Conservation (phyloP, 1,140 invertebrate species). For the Brachionus sp. region DNA sequence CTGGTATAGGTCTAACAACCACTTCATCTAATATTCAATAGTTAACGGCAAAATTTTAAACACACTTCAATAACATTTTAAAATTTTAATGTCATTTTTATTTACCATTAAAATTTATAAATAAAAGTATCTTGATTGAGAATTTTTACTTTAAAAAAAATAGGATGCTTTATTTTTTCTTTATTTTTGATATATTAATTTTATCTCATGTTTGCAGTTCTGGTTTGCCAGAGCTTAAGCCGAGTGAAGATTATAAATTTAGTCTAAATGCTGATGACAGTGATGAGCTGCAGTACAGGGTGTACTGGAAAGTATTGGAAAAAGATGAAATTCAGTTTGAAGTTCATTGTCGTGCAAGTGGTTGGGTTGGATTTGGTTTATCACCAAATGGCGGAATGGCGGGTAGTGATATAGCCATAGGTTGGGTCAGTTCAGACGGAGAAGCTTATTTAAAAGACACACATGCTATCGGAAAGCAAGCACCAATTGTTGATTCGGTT, state of each 20-base stretch:
- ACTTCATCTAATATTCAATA: too few relatives aligned
- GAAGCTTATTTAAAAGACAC: conserved; percentile 9
- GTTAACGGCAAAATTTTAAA: neutral
- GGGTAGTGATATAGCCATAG: conserved; percentile 73
- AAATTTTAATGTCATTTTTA: neutral
- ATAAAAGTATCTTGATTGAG: neutral
- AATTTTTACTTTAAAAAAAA: neutral
- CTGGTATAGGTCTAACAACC: too few relatives aligned
- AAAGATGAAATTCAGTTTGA: conserved; percentile 37
- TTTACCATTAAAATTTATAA: neutral
- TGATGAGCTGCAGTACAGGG: neutral
- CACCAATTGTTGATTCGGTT: neutral
- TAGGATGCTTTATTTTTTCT: neutral
- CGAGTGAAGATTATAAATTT: conserved; percentile 11
- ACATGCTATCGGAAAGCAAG: neutral
- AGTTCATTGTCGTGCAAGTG: conserved; percentile 63
- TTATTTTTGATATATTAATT: neutral
- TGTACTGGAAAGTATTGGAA: conserved; percentile 24
- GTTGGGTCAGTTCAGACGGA: conserved; percentile 56
- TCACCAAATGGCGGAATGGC: conserved; percentile 73
- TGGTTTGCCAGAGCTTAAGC: neutral
- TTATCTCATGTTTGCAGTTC: neutral
- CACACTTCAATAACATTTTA: neutral
- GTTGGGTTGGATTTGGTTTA: conserved; percentile 76
- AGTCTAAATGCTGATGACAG: conserved; percentile 8